These are phyloP conservation scores for Aspidiotus rigidus DNA, from an alignment of 2,888 invertebrate genomes.

Conservation along the genomic window DNA sequence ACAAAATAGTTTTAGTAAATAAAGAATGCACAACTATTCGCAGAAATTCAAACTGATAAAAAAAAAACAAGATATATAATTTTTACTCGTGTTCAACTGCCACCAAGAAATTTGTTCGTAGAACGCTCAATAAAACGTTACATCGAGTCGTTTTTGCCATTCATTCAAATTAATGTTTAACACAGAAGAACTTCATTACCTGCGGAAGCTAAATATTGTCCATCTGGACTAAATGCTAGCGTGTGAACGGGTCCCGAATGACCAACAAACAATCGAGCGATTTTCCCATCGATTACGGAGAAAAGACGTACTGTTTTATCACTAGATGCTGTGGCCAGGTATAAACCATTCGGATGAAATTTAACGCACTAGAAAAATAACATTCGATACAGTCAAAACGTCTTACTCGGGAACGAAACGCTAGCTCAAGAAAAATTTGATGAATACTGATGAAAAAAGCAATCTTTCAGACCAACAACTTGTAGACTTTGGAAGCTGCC, in stretches of 20 bases:
- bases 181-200: conserved; percentile 47
- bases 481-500: background rate
- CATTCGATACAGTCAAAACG: no score
- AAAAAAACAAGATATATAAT: no score
- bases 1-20: background rate
- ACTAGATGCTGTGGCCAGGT: conserved; percentile 81
- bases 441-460: no score
- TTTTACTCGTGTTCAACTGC: no score
- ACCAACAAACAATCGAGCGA: conserved; percentile 69
- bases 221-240: conserved; percentile 75
- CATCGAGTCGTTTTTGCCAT: no score
- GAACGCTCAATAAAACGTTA: no score
- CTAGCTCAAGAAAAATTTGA: no score
- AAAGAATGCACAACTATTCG: no score
- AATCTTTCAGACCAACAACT: background rate
- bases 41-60: no score
- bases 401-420: no score
- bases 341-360: conserved; percentile 86
- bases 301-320: conserved; percentile 82
- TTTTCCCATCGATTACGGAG: conserved; percentile 71
- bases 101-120: no score
- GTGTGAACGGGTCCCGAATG: conserved; percentile 62
- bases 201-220: conserved; percentile 72
- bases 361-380: conserved; percentile 55
- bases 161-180: background rate